phyloP scores from a whole-genome alignment of 2,113 vertebrate species.

The Mirounga angustirostris region DNA sequence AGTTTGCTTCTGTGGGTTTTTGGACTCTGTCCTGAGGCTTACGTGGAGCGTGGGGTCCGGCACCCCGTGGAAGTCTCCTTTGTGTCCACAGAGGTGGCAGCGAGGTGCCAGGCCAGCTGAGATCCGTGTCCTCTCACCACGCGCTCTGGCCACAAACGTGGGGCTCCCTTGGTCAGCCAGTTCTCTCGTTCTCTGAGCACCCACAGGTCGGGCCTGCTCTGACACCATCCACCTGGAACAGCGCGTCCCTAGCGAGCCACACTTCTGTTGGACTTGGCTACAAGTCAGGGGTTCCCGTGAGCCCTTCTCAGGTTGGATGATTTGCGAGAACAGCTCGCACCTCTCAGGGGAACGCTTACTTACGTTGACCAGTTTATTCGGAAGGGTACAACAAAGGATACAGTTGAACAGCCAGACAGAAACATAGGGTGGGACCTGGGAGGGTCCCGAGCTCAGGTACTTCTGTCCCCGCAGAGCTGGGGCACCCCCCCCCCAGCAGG shows the following conservation, averaged over 20 bases:
- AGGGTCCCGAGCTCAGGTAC: neutral
- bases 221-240: neutral
- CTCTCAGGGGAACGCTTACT: neutral
- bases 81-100: neutral
- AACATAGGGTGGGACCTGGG: neutral
- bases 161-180: neutral
- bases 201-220: neutral
- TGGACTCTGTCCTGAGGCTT: no score
- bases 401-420: neutral
- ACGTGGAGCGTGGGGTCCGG: accelerated
- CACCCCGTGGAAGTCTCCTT: neutral
- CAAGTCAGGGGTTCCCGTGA: neutral
- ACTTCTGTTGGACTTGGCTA: neutral
- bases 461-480: neutral
- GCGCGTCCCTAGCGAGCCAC: neutral
- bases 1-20: no score
- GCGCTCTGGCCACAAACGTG: neutral
- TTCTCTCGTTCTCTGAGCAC: neutral
- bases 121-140: neutral
- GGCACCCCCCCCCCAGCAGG: neutral
- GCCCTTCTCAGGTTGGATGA: accelerated
- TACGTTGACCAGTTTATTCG: no score
- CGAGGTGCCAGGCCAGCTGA: neutral
- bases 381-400: neutral
- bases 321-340: no score